phyloP scores from a whole-genome alignment of 2,797 vertebrate species.

The Crenichthys baileyi region DNA sequence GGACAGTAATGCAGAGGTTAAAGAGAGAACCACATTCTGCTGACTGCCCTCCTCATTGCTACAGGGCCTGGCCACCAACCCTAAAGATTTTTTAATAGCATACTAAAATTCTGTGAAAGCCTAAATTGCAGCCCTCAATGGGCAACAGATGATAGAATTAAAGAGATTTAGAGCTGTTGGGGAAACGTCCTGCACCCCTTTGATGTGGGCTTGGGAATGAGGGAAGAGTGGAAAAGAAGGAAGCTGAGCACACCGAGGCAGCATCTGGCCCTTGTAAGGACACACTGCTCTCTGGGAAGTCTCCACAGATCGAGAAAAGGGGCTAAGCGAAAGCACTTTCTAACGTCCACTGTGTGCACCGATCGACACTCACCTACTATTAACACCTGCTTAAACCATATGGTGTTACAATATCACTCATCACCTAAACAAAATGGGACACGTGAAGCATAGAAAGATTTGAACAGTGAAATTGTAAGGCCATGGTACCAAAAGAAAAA shows the following conservation, averaged over 20 bases:
- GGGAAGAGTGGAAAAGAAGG: slow-evolving; percentile 63
- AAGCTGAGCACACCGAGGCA: slow-evolving; percentile 69
- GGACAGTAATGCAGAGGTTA: slow-evolving; percentile 54
- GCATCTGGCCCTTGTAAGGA: slow-evolving; percentile 74
- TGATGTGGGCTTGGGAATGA: slow-evolving; percentile 73
- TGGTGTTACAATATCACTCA: slow-evolving; percentile 56
- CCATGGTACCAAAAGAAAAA: slow-evolving; percentile 51
- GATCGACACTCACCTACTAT: slow-evolving; percentile 56
- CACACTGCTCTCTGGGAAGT: slow-evolving; percentile 61
- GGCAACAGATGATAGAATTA: slow-evolving; percentile 86
- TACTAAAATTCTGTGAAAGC: slow-evolving; percentile 77
- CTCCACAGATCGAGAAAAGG: slow-evolving; percentile 52
- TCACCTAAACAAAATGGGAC: slow-evolving; percentile 64
- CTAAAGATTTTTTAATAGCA: slow-evolving; percentile 79
- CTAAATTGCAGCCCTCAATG: slow-evolving; percentile 82
- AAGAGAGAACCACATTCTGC: slow-evolving; percentile 57
- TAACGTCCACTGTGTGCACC: slow-evolving; percentile 51
- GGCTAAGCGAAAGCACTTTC: slow-evolving; percentile 63
- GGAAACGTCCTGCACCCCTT: slow-evolving; percentile 66
- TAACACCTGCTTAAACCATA: slow-evolving; percentile 75
- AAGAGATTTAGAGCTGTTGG: slow-evolving; percentile 80
- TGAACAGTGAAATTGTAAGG: slow-evolving; percentile 51
- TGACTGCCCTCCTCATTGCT: slow-evolving; percentile 61
- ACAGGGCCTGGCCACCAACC: slow-evolving; percentile 68
- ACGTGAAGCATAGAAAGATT: slow-evolving; percentile 44